A percentile compares a stretch with the other conserved stretches of the same genome.
Evolutionary conservation across 1,140 invertebrate species (phyloP).

Genomic region (Pseudobourletiella spinata): DNA sequence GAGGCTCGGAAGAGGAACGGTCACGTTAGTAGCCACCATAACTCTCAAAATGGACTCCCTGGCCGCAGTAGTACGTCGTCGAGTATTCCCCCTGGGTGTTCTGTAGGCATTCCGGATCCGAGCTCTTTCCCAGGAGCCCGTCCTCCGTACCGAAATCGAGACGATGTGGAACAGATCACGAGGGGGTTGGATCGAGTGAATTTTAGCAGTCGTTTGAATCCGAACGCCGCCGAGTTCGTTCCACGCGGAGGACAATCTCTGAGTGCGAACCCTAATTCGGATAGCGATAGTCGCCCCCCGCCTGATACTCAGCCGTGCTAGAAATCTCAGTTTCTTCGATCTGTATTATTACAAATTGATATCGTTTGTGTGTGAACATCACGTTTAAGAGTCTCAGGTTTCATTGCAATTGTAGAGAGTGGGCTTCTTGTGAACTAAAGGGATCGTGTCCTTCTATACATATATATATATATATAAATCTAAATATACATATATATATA

Average conservation of each 20-base stretch:
- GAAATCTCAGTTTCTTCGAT: constrained; percentile 1
- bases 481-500: too few species aligned
- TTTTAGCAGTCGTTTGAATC: constrained; percentile 55
- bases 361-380: background rate
- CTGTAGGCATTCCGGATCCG: background rate
- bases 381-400: background rate
- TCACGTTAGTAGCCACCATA: background rate
- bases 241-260: constrained; percentile 40
- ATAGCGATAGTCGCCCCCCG: background rate
- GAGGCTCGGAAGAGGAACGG: background rate
- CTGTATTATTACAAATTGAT: background rate
- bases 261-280: background rate
- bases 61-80: background rate
- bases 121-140: background rate
- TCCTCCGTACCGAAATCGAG: constrained; percentile 6
- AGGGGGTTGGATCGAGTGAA: constrained; percentile 1
- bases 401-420: background rate
- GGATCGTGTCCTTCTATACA: too few species aligned
- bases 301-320: background rate
- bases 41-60: background rate
- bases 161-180: constrained; percentile 29
- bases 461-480: background rate
- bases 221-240: constrained; percentile 66
- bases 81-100: background rate
- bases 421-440: constrained; percentile 3